These are phyloP conservation scores for Amblyopsis rosae DNA, from an alignment of 2,113 vertebrate genomes.

Conservation along the genomic window DNA sequence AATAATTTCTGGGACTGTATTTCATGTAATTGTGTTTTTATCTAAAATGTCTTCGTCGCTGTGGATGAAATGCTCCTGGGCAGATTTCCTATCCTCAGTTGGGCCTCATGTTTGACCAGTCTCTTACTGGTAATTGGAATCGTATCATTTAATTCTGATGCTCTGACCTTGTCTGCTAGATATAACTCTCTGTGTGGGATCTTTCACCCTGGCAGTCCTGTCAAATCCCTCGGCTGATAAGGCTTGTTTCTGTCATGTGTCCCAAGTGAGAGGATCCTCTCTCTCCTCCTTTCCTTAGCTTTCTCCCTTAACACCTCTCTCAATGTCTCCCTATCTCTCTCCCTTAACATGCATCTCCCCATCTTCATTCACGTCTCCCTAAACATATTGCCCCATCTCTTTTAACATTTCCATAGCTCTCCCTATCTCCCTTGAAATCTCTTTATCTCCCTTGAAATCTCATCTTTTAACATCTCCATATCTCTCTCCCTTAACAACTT, in stretches of 20 bases:
- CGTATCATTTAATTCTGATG: constrained; percentile 68
- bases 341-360: too few relatives aligned
- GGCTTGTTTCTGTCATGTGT: not conserved
- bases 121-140: constrained; percentile 64
- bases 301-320: too few relatives aligned
- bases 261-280: constrained; percentile 23
- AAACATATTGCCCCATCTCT: too few relatives aligned
- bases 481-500: too few relatives aligned
- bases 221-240: constrained; percentile 11
- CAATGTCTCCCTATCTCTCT: too few relatives aligned
- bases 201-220: not conserved
- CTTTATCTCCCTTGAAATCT: too few relatives aligned
- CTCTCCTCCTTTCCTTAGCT: too few relatives aligned
- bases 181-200: constrained; percentile 37
- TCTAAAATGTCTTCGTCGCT: constrained; percentile 37
- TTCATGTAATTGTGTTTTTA: constrained; percentile 39
- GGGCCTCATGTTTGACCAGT: constrained; percentile 32
- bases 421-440: too few relatives aligned
- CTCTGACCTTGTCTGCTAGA: constrained; percentile 40
- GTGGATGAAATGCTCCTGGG: constrained; percentile 27
- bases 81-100: constrained; percentile 28
- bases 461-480: too few relatives aligned
- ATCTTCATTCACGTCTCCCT: too few relatives aligned
- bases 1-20: constrained; percentile 27
- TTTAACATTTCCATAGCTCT: too few relatives aligned